Percentiles rank a stretch among this genome's conserved stretches.
These are phyloP conservation scores for Watsonalla cultraria DNA, from an alignment of 2,888 invertebrate genomes.

Conservation along the genomic window DNA sequence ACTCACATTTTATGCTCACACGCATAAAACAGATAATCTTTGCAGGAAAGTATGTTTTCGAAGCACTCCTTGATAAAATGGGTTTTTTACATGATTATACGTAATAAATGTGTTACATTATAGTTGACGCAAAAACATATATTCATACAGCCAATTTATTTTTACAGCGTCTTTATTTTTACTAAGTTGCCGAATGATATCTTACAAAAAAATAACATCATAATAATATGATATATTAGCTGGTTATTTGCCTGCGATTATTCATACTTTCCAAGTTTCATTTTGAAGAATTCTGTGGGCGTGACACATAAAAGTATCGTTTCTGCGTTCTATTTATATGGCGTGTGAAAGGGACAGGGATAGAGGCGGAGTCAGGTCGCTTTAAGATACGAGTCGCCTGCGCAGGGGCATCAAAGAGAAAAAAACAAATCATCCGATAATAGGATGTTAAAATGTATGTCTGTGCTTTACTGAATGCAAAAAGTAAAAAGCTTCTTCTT, in stretches of 20 bases:
- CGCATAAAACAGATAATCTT: too few species aligned
- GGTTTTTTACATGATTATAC: too few species aligned
- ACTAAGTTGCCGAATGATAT: conserved; percentile 32
- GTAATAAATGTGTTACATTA: not conserved
- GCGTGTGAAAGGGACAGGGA: conserved; percentile 27
- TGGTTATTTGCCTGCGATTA: conserved; percentile 18
- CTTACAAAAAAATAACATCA: conserved; percentile 23
- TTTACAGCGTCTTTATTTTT: conserved; percentile 19
- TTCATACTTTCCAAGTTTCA: conserved; percentile 8
- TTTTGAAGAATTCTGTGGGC: conserved; percentile 25
- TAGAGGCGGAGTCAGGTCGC: conserved; percentile 42
- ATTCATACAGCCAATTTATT: conserved; percentile 18
- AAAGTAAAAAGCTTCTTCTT: not conserved
- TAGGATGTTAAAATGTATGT: conserved; percentile 39
- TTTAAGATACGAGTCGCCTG: conserved; percentile 41
- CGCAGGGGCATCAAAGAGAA: conserved; percentile 29
- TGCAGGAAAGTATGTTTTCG: too few species aligned
- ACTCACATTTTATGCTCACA: too few species aligned
- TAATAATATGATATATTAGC: conserved; percentile 30
- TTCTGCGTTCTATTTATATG: conserved; percentile 11
- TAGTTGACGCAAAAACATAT: not conserved
- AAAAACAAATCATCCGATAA: conserved; percentile 48
- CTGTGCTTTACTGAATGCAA: conserved; percentile 1
- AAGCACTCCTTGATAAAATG: too few species aligned
- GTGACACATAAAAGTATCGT: conserved; percentile 16